Base-by-base conservation (phyloP, 2,797 vertebrate species). In the Danio choprae region DNA sequence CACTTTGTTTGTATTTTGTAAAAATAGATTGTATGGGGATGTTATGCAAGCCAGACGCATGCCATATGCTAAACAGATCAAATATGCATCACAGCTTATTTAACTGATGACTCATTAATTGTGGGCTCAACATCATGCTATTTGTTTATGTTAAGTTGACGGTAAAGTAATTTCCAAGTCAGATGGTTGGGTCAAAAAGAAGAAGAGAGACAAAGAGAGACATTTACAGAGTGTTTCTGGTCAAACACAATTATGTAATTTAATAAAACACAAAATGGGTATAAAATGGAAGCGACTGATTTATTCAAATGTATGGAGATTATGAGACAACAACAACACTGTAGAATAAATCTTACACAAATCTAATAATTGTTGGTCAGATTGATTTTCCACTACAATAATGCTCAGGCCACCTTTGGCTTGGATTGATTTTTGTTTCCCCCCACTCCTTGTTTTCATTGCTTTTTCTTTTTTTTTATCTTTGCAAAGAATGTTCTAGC, bases 401-500 rank as follows among this genome's bases (percentile, higher is more conserved):
- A 13, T 18, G 18, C 5, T 76, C 18, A 65, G 10, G 15, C 15
- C 15, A 13, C 40, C 2, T 22, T 67, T 56, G 18, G 44, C 43
- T 77, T 3, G 40, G 22, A 67, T 20, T 36, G 40, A 55, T 29
- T 77, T 50, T 48, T 38, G 7, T 13, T 46, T 12, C 6, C 11
- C 51, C 6, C 16, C 2, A 12, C 1, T 6, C 16, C 10, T 48
- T 22, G 12, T 58, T 78, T 78, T 48, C 7, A 40, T 50, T 50
- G n/a, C n/a, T 36, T 51, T 56, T 80, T 59, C n/a, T 36, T 51
- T 56, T 80, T 59, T 44, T 29, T 12, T 77, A 22, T 60, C 5
- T 71, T 43, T 1, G 2, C 3, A 53, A 41, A 81, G 46, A 60
- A 81, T 83, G 79, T 85, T 83, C 13, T 81, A 16, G 74, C 36